A percentile compares a stretch with the other conserved stretches of the same genome.
phyloP scores from a whole-genome alignment of 1,140 invertebrate genomes.

The Rhopalosiphum maidis region DNA sequence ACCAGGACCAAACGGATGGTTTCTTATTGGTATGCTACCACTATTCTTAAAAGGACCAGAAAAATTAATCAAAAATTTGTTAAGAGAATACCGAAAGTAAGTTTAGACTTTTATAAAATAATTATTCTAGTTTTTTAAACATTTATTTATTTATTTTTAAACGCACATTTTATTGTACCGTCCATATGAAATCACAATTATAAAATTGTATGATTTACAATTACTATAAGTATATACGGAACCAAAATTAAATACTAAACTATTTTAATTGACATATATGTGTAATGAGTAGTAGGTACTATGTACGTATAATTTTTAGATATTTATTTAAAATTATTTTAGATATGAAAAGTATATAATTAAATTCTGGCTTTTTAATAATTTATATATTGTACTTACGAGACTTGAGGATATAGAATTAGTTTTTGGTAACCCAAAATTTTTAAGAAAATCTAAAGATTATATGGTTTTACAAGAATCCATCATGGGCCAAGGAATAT shows the following conservation, averaged over 20 bases:
- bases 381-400: constrained; percentile 47
- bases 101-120: background rate
- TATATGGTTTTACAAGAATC: constrained; percentile 34
- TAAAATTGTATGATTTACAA: background rate
- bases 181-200: background rate
- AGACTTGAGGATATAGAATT: constrained; percentile 46
- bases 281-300: too few species aligned
- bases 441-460: constrained; percentile 36
- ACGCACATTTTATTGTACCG: background rate
- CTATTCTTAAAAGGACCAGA: background rate
- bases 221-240: background rate
- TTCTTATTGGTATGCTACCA: constrained; percentile 14
- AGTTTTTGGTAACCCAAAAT: background rate
- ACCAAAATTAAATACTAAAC: background rate
- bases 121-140: background rate
- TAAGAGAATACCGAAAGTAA: background rate
- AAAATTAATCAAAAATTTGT: background rate
- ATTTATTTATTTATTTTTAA: background rate
- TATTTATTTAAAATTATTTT: background rate
- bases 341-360: constrained; percentile 40
- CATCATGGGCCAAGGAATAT: constrained; percentile 51
- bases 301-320: background rate
- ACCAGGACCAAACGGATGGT: constrained; percentile 2
- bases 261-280: background rate
- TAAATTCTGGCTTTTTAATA: constrained; percentile 46